Evolutionary conservation across 2,797 vertebrate genomes (phyloP).

Genomic region (Ctenosaura bakeri): DNA sequence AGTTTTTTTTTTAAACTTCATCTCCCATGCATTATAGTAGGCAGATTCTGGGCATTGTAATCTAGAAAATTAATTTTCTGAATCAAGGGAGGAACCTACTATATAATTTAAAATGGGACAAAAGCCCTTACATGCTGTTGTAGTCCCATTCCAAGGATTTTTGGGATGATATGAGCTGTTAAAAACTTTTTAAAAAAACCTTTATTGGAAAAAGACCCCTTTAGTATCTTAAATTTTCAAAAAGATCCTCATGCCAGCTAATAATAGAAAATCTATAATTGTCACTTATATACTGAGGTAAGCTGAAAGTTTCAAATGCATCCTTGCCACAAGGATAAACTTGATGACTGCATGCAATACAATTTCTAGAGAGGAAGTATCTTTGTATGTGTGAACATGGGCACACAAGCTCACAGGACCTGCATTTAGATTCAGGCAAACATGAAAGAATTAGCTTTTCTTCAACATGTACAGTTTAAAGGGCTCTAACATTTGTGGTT

Average conservation of each 20-base stretch:
- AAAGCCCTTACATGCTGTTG: too few relatives aligned
- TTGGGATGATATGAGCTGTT: too few relatives aligned
- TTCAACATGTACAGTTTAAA: conserved; percentile 12
- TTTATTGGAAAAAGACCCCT: neutral
- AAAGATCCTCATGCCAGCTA: too few relatives aligned
- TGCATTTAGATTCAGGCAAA: neutral
- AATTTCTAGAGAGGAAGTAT: neutral
- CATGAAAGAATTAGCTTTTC: neutral
- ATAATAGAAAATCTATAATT: neutral
- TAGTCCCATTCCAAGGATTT: neutral
- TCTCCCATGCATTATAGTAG: too few relatives aligned
- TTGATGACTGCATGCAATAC: neutral
- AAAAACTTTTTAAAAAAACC: neutral
- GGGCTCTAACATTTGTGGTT: conserved; percentile 12
- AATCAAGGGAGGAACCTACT: too few relatives aligned
- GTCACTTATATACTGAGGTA: neutral
- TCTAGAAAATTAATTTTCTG: too few relatives aligned
- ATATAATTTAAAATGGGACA: neutral
- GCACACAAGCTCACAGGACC: neutral
- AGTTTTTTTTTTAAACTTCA: too few relatives aligned
- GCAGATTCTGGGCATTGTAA: too few relatives aligned
- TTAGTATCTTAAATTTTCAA: neutral
- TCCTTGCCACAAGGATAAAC: too few relatives aligned
- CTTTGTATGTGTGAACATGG: neutral
- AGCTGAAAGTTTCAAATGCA: neutral